Percentiles rank a stretch among this genome's conserved stretches.
Evolutionary conservation across 2,888 invertebrate genomes (phyloP).

Genomic region (Tenthredo amoena): DNA sequence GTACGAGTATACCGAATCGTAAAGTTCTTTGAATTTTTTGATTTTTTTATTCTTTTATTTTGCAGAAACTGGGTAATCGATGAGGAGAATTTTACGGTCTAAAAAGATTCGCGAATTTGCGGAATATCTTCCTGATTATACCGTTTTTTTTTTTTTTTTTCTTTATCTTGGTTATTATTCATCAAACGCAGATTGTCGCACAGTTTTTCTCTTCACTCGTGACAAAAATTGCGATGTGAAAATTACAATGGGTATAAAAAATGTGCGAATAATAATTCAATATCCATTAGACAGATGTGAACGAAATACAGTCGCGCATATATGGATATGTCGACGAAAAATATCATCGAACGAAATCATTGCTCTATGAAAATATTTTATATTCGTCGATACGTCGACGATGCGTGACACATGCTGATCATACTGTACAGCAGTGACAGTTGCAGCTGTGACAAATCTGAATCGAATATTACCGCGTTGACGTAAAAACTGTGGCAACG

Average conservation of each 20-base stretch:
- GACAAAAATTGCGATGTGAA: neutral
- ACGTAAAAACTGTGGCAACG: neutral
- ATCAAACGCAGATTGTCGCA: neutral
- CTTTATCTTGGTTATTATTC: no score
- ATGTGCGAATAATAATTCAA: neutral
- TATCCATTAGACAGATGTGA: slow-evolving; percentile 10
- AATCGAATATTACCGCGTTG: neutral
- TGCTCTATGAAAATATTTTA: neutral
- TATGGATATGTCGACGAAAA: neutral
- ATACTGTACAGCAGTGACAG: neutral
- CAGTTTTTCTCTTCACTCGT: neutral
- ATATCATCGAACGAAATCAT: neutral
- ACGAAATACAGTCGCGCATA: neutral
- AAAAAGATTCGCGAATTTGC: no score
- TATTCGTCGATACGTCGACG: neutral
- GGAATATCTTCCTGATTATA: no score
- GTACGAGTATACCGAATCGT: no score
- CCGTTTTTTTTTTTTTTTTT: no score
- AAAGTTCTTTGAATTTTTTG: neutral
- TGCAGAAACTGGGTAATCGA: neutral
- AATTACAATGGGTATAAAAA: neutral
- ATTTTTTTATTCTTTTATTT: neutral
- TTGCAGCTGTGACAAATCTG: slow-evolving; percentile 16
- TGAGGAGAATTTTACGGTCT: no score
- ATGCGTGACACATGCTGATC: neutral